These are phyloP conservation scores for Trachymyrmex septentrionalis DNA, from an alignment of 1,140 invertebrate species.

Conservation along the genomic window DNA sequence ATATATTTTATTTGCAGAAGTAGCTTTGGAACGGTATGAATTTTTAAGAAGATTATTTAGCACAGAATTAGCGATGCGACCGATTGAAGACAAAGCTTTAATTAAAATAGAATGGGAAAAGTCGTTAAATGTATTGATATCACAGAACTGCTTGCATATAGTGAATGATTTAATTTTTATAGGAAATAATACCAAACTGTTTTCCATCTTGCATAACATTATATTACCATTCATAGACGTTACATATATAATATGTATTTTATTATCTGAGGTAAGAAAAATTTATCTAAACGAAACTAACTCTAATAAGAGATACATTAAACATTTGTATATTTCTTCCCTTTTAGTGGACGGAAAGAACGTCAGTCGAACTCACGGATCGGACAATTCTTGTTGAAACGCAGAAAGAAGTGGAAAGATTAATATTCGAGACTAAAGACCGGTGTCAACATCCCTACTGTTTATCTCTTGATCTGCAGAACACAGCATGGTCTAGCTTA, in stretches of 20 bases:
- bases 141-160: constrained; percentile 82
- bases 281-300: constrained; percentile 28
- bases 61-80: constrained; percentile 87
- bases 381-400: constrained; percentile 79
- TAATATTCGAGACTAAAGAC: constrained; percentile 72
- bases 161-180: constrained; percentile 75
- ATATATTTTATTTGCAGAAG: constrained; percentile 82
- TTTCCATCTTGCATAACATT: constrained; percentile 85
- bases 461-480: constrained; percentile 83
- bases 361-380: constrained; percentile 69
- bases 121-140: constrained; percentile 83
- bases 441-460: constrained; percentile 82
- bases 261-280: constrained; percentile 83
- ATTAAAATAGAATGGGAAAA: constrained; percentile 87
- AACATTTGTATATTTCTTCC: background rate
- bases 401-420: constrained; percentile 80
- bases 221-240: constrained; percentile 86
- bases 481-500: constrained; percentile 80
- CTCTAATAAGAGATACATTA: background rate
- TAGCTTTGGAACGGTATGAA: constrained; percentile 83
- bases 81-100: constrained; percentile 77
- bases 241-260: constrained; percentile 82
- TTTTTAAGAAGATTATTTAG: constrained; percentile 87
- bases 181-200: constrained; percentile 83
- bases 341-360: constrained; percentile 80